Evolutionary conservation across 1,140 invertebrate species (phyloP).

Genomic region (Scaptomyza graminum): DNA sequence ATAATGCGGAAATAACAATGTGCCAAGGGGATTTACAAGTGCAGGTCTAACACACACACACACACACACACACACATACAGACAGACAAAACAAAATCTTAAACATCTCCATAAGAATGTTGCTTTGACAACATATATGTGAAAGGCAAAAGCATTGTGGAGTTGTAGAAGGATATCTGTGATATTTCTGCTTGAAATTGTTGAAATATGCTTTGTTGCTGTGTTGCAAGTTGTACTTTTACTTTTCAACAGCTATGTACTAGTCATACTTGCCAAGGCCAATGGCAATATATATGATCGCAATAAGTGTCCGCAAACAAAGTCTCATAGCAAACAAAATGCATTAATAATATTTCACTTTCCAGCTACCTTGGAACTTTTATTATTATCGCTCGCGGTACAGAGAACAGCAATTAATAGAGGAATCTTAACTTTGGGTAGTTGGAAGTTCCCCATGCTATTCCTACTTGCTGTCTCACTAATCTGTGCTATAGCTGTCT

Average conservation of each 20-base stretch:
- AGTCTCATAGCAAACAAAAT: conserved; percentile 9
- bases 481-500: conserved; percentile 14
- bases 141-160: conserved; percentile 18
- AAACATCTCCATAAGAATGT: conserved; percentile 28
- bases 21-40: conserved; percentile 48
- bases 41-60: conserved; percentile 20
- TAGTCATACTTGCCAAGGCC: conserved; percentile 2
- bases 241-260: conserved; percentile 3
- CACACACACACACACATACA: neutral
- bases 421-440: neutral
- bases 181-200: conserved; percentile 19
- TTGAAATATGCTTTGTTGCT: conserved; percentile 5
- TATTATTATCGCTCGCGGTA: conserved; percentile 10
- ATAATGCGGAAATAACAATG: conserved; percentile 74
- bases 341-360: conserved; percentile 25
- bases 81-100: conserved; percentile 8
- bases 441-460: neutral
- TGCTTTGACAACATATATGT: conserved; percentile 29
- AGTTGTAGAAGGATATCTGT: conserved; percentile 12
- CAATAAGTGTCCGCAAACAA: conserved; percentile 26
- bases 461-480: neutral
- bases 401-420: conserved; percentile 22
- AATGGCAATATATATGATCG: conserved; percentile 20
- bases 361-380: conserved; percentile 24
- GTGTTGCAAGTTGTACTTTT: conserved; percentile 18